Evolutionary conservation across 1,140 invertebrate genomes (phyloP), one percentile per base, ranked within the genome.

Genomic region (Bombus superbus): DNA sequence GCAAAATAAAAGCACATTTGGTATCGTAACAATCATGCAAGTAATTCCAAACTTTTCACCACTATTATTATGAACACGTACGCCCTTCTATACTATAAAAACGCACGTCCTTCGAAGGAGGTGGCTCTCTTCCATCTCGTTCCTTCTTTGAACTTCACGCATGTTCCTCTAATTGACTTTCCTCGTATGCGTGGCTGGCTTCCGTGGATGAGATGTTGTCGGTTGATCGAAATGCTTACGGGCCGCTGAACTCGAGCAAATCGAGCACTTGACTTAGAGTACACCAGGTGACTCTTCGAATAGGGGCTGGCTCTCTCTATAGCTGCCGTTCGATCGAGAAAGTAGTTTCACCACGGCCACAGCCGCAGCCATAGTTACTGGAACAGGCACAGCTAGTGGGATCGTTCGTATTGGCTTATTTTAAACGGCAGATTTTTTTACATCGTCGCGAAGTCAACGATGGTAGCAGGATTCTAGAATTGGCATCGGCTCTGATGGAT

Each of bases 121-220:
- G 38, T 72, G 38, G 32, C 77, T 47, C 38, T 18, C 2, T 42
- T 40, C 53, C 47, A 73, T 57, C 22, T 47, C 32, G 47, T 53
- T 69, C 5, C n/a, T 18, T 38, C 28, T 71, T 22, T 28, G 57
- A 80, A 35, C 6, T 22, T 35, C 38, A 0, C 25, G 47, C 57
- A 18, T 62, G 64, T 59, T 81, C 38, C 76, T 73, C 72, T 88
- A 83, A 85, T 88, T 85, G 64, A 78, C 81, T 68, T 73, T 84
- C 64, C 76, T 62, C 82, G 82, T 81, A 74, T 78, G 76, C 62
- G 82, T 28, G 71, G 32, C 66, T 59, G n/a, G 80, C 53, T 81
- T 64, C 69, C 22, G 35, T 28, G 62, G 72, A 66, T 15, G 62
- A 76, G 73, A 62, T 88, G 42, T 79, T 79, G 81, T 75, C 53